Conservation (phyloP, 2,888 invertebrate species). For the Amblyteles armatorius region DNA sequence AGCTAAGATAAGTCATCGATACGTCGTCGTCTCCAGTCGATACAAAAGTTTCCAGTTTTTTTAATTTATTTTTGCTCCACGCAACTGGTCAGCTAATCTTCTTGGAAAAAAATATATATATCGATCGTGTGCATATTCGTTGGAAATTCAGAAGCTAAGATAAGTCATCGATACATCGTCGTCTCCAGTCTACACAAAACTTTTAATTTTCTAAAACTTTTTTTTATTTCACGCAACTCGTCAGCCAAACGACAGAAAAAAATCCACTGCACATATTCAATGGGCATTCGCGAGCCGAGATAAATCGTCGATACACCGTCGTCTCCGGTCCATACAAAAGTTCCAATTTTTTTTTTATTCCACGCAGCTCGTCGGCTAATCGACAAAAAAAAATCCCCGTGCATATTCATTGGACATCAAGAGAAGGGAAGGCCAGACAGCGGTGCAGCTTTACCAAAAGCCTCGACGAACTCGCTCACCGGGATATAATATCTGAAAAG, state of each 20-base stretch:
- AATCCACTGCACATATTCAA: constrained; percentile 8
- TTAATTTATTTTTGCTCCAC: not conserved
- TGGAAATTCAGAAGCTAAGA: not conserved
- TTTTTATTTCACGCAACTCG: not conserved
- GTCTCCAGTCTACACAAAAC: not conserved
- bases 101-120: too few relatives aligned
- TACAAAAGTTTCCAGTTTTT: too few relatives aligned
- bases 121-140: too few relatives aligned
- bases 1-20: not conserved
- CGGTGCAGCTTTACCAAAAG: constrained; percentile 10
- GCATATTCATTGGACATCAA: constrained; percentile 45
- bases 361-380: not conserved
- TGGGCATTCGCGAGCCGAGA: not conserved
- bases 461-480: not conserved
- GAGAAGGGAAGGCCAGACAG: not conserved
- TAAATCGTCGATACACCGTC: too few relatives aligned
- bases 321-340: not conserved
- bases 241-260: not conserved
- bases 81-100: not conserved
- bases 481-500: constrained; percentile 7
- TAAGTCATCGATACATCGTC: too few relatives aligned
- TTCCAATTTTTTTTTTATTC: not conserved
- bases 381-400: not conserved
- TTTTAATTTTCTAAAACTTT: not conserved
- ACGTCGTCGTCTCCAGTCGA: too few relatives aligned